Conservation (phyloP, 1,140 invertebrate genomes). For the Heliconius melpomene region DNA sequence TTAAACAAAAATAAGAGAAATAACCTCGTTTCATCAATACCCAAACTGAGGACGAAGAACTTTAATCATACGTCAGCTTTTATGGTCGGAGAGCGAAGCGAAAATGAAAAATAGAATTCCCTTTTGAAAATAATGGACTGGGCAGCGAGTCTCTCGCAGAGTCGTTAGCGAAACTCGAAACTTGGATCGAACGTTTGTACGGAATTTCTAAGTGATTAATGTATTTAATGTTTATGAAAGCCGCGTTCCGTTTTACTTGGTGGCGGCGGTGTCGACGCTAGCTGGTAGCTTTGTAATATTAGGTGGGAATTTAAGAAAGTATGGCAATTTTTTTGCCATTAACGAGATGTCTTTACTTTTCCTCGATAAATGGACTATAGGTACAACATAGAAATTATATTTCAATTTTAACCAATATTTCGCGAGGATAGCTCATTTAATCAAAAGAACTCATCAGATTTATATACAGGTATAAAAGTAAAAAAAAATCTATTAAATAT, state of each 20-base stretch:
- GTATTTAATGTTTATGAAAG: conserved; percentile 60
- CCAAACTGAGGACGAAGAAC: conserved; percentile 45
- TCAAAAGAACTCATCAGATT: background rate
- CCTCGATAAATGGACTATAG: background rate
- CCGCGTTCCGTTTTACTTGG: conserved; percentile 27
- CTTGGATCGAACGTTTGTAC: conserved; percentile 54
- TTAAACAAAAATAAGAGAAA: background rate
- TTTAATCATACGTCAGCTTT: conserved; percentile 69
- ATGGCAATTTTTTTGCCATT: background rate
- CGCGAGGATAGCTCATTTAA: background rate
- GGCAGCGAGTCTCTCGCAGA: conserved; percentile 59
- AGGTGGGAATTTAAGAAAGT: background rate
- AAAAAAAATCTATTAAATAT: too few relatives aligned
- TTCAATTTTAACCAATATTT: background rate
- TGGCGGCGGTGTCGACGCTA: background rate
- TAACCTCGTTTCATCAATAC: conserved; percentile 29
- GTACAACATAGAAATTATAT: background rate
- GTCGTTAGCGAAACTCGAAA: conserved; percentile 68
- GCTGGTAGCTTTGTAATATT: background rate
- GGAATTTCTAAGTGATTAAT: conserved; percentile 63
- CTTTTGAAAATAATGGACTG: conserved; percentile 75
- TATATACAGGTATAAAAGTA: too few relatives aligned
- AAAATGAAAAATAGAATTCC: conserved; percentile 67
- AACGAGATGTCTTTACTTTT: background rate
- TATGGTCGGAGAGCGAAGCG: conserved; percentile 54